Evolutionary conservation across 1,140 invertebrate genomes (phyloP), one percentile per base, ranked within the genome.

Genomic region (Drosophila subpulchrella): DNA sequence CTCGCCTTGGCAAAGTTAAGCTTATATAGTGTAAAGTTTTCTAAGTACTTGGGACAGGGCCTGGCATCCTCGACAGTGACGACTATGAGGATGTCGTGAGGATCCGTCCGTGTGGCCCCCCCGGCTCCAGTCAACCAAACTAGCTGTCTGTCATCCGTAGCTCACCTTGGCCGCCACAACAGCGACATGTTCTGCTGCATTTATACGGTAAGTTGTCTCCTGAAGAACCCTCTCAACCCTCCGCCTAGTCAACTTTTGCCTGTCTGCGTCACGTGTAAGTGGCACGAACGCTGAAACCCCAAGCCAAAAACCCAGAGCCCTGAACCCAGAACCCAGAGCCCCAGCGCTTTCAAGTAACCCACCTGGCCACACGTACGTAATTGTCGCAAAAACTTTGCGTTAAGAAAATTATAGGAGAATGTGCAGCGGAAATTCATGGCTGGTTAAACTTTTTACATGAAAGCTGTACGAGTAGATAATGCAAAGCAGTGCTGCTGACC

Each of bases 321-420:
- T 1, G 20, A 0, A 3, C 8, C 20, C 20, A 20, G 20, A 0
- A 3, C 8, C 27, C 10, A 4, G 11, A 13, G 12, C 17, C 15
- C 27, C 27, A 3, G 3, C 27, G 8, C 15, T 12, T 6, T 11
- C 27, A 30, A n/a, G 13, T 3, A 56, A 10, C 27, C 34, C 10
- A n/a, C 60, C 36, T 38, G 36, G 54, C 71, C 81, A 76, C 81
- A 83, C 81, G 76, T 76, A 83, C 81, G 81, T 83, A 83, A 83
- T 83, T 83, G 81, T 84, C 71, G 76, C 81, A 63, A 84, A 80
- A 83, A 83, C 65, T 83, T 83, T 80, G 65, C 60, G 81, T 80
- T 84, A 75, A 84, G 76, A 84, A 84, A 80, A 84, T 83, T 72
- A 80, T 62, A 68, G 44, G 63, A 80, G 80, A 83, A 84, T 80